These are phyloP conservation scores for Mola mola DNA, from an alignment of 2,113 vertebrate genomes.

Conservation along the genomic window DNA sequence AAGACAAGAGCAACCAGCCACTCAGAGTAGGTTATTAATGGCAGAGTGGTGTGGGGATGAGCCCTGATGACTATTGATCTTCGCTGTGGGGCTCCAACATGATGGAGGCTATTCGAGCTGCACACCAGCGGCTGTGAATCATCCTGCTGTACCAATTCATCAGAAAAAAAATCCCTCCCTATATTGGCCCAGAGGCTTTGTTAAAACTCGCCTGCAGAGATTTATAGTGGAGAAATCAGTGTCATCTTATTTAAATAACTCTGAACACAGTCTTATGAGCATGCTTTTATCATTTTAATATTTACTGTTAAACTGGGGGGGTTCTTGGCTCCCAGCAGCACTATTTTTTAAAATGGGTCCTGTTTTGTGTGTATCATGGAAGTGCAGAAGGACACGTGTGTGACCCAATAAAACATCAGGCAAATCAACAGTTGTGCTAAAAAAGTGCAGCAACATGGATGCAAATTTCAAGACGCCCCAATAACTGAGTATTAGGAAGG, in stretches of 20 bases:
- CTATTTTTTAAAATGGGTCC: too few relatives aligned
- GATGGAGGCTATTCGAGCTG: constrained; percentile 42
- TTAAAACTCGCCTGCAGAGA: constrained; percentile 31
- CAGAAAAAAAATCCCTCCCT: constrained; percentile 39
- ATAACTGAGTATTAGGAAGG: neutral
- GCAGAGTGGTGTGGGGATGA: constrained; percentile 47
- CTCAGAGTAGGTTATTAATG: constrained; percentile 69
- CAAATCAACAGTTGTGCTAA: too few relatives aligned
- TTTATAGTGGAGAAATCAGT: constrained; percentile 23
- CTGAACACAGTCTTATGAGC: constrained; percentile 8
- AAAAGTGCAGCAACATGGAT: too few relatives aligned
- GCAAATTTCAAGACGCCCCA: neutral
- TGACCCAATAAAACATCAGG: too few relatives aligned
- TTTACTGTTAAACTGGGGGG: neutral
- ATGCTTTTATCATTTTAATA: constrained; percentile 7
- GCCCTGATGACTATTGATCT: constrained; percentile 74
- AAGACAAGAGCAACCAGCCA: constrained; percentile 42
- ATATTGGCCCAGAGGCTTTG: constrained; percentile 25
- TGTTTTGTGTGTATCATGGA: too few relatives aligned
- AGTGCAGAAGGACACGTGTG: too few relatives aligned
- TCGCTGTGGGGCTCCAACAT: constrained; percentile 28
- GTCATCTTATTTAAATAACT: constrained; percentile 20
- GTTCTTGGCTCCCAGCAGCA: too few relatives aligned
- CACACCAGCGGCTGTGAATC: constrained; percentile 44
- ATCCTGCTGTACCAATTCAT: constrained; percentile 38